Evolutionary conservation across 2,888 invertebrate genomes (phyloP).

Genomic region (Schrankia costaestrigalis): DNA sequence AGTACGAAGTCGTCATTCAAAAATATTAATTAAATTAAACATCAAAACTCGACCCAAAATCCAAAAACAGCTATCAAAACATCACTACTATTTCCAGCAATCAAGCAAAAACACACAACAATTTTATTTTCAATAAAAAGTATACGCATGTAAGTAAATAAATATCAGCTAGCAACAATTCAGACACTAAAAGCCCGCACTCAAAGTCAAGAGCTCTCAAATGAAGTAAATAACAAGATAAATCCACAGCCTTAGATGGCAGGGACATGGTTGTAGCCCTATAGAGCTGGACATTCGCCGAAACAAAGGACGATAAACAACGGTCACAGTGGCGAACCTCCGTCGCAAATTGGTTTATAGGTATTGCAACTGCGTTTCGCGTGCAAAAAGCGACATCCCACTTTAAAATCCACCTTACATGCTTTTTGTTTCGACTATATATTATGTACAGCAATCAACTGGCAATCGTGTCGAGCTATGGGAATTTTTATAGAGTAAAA

Average conservation of each 20-base stretch:
- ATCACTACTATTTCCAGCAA: too few relatives aligned
- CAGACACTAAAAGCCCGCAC: constrained; percentile 14
- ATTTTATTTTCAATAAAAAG: too few relatives aligned
- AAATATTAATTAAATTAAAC: too few relatives aligned
- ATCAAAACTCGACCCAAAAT: too few relatives aligned
- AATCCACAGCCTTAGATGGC: constrained; percentile 43
- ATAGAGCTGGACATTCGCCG: constrained; percentile 32
- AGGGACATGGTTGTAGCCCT: constrained; percentile 20
- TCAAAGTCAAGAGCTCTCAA: constrained; percentile 16
- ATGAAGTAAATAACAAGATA: constrained; percentile 46
- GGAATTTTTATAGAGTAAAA: constrained; percentile 25
- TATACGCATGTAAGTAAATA: too few relatives aligned
- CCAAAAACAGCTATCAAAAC: too few relatives aligned
- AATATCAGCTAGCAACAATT: constrained; percentile 3
- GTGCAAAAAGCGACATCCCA: constrained; percentile 41
- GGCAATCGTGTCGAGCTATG: constrained; percentile 17
- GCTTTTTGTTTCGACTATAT: constrained; percentile 26
- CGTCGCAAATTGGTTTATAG: constrained; percentile 74
- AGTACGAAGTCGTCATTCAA: too few relatives aligned
- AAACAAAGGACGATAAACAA: constrained; percentile 46
- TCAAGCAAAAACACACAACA: too few relatives aligned
- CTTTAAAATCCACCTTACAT: constrained; percentile 25
- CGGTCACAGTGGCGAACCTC: constrained; percentile 30
- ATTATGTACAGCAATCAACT: constrained; percentile 24
- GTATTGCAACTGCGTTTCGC: constrained; percentile 58